These are phyloP conservation scores for Heliconius hermathena DNA, from an alignment of 1,140 invertebrate species.

Conservation along the genomic window DNA sequence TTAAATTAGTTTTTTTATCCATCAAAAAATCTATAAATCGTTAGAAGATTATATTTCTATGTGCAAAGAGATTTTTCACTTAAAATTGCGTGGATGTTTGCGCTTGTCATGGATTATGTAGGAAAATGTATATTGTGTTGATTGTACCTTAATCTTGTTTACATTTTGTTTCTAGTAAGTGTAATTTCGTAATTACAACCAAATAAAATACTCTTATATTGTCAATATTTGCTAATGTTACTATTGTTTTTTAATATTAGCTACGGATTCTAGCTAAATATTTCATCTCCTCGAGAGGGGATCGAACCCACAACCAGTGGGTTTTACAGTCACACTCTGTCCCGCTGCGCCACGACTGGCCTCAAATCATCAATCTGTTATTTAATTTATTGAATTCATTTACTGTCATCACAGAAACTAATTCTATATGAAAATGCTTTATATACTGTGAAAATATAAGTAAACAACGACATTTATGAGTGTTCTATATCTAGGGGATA, in stretches of 20 bases:
- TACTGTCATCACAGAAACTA: background rate
- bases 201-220: background rate
- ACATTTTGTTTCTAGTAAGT: conserved; percentile 19
- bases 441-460: background rate
- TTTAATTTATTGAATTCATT: background rate
- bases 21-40: background rate
- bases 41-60: background rate
- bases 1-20: no score
- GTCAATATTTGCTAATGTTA: no score
- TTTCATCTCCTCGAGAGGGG: no score
- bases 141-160: conserved; percentile 24
- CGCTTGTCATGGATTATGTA: conserved; percentile 52
- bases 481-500: no score
- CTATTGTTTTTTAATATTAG: no score
- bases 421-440: background rate
- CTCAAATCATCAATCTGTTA: no score
- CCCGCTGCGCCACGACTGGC: no score
- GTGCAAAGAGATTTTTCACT: conserved; percentile 36
- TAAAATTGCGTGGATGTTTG: conserved; percentile 43
- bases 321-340: no score
- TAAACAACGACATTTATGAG: background rate
- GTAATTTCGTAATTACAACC: background rate
- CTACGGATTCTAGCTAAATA: no score
- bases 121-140: conserved; percentile 30
- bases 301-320: no score